phyloP scores from a whole-genome alignment of 2,797 vertebrate genomes.

The Leuciscus waleckii region DNA sequence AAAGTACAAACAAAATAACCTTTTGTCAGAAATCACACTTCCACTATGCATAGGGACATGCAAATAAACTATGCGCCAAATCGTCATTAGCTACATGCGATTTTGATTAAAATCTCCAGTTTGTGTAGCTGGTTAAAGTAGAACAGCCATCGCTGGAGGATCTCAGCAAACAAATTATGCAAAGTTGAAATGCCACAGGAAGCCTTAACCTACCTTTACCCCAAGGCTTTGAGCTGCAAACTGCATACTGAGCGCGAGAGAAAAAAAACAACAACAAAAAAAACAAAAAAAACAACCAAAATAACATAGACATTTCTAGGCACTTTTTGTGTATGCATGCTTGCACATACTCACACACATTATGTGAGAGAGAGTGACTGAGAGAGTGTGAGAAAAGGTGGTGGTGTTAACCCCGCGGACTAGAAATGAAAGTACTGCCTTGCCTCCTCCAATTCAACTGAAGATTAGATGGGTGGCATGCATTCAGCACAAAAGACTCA shows the following conservation, averaged over 20 bases:
- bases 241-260: constrained; percentile 45
- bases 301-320: constrained; percentile 36
- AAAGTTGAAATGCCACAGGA: constrained; percentile 62
- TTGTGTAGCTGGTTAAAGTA: constrained; percentile 52
- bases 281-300: constrained; percentile 26
- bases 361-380: neutral
- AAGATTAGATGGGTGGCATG: constrained; percentile 9
- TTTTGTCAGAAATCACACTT: constrained; percentile 3
- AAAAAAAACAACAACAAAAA: constrained; percentile 5
- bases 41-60: neutral
- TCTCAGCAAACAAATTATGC: constrained; percentile 59
- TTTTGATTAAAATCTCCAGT: constrained; percentile 36
- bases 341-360: constrained; percentile 24
- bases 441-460: constrained; percentile 9
- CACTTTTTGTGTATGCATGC: constrained; percentile 31
- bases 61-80: constrained; percentile 36
- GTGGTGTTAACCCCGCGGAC: neutral
- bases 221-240: constrained; percentile 50
- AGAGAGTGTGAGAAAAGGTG: constrained; percentile 17
- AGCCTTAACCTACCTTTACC: constrained; percentile 56
- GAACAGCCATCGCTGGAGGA: constrained; percentile 55
- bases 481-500: constrained; percentile 16
- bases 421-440: constrained; percentile 30
- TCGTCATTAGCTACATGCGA: constrained; percentile 25
- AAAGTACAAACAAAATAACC: constrained; percentile 38